These are phyloP conservation scores for Trinorchestia longiramus DNA, from an alignment of 1,140 invertebrate genomes.

Conservation along the genomic window DNA sequence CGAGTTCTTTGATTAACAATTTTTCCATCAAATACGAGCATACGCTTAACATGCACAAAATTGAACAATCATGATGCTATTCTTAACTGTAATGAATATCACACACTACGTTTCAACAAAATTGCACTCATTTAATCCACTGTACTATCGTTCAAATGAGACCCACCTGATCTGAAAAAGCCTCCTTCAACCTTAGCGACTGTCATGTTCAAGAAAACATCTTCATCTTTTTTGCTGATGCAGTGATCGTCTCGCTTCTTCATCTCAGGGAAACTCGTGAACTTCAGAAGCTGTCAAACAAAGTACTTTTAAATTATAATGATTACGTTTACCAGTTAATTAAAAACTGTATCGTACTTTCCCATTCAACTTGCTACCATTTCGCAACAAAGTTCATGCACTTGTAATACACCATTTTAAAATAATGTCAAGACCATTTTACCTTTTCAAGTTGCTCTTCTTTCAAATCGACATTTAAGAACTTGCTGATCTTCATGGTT, in stretches of 20 bases:
- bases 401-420: not conserved
- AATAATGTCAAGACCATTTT: not conserved
- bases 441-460: not conserved
- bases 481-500: not conserved
- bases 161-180: constrained; percentile 57
- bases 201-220: not conserved
- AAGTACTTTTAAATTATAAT: not conserved
- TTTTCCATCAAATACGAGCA: no score
- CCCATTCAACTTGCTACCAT: not conserved
- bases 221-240: not conserved
- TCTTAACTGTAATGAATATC: no score
- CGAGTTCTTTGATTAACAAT: no score
- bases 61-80: no score
- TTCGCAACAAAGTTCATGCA: not conserved
- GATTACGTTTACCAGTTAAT: not conserved
- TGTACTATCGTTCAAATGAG: not conserved
- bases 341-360: not conserved
- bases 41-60: no score
- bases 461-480: not conserved
- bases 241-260: constrained; percentile 26
- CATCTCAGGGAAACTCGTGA: constrained; percentile 56
- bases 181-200: constrained; percentile 17
- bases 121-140: no score
- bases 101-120: no score
- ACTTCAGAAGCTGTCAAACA: not conserved